Evolutionary conservation across 2,888 invertebrate species (phyloP).

Genomic region (Hydrotaea diabolus): DNA sequence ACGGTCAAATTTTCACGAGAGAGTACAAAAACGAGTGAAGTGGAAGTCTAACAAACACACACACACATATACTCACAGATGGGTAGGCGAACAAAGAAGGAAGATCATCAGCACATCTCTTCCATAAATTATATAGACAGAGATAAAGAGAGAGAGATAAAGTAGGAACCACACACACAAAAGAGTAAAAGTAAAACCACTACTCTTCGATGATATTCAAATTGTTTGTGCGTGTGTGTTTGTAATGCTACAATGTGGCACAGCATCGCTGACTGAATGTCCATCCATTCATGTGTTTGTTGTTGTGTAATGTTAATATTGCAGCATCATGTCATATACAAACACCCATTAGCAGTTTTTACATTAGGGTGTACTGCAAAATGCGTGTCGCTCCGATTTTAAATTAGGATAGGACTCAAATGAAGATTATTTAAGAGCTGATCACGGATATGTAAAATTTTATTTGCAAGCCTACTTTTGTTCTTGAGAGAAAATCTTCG

Average conservation of each 20-base stretch:
- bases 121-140: neutral
- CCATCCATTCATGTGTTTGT: neutral
- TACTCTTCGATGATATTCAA: neutral
- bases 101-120: neutral
- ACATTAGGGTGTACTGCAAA: too few species aligned
- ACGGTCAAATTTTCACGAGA: constrained; percentile 16
- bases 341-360: too few species aligned
- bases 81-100: neutral
- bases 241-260: neutral
- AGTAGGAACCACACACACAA: neutral
- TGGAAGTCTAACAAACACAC: neutral
- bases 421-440: too few species aligned
- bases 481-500: too few species aligned
- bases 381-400: too few species aligned
- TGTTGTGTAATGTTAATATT: neutral
- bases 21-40: neutral
- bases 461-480: too few species aligned
- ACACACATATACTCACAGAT: neutral
- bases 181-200: neutral
- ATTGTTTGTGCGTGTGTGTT: neutral
- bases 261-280: neutral
- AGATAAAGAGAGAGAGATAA: neutral
- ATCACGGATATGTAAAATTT: too few species aligned
- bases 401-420: too few species aligned
- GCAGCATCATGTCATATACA: neutral